These are phyloP conservation scores for Lithophane socia DNA, from an alignment of 2,888 invertebrate species.

Conservation along the genomic window DNA sequence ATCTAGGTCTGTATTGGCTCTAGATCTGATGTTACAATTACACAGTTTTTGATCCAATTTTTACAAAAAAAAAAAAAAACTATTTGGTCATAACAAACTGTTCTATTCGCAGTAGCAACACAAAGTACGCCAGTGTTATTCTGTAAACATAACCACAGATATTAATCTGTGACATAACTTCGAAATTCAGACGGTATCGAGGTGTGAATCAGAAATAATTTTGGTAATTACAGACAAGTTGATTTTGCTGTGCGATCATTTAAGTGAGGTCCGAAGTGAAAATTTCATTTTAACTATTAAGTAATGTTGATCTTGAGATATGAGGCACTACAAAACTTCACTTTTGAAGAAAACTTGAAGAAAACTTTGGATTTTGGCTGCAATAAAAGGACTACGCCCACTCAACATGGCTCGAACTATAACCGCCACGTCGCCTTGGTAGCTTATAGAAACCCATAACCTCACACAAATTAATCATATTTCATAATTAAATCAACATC, in stretches of 20 bases:
- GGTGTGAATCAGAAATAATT: not conserved
- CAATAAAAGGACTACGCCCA: not conserved
- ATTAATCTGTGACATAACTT: not conserved
- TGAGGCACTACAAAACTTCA: not conserved
- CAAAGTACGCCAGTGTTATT: not conserved
- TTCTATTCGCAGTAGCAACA: not conserved
- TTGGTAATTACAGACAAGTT: not conserved
- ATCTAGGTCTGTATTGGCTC: not conserved
- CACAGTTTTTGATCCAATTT: no score
- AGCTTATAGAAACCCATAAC: not conserved
- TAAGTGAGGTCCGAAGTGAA: not conserved
- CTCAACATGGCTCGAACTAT: not conserved
- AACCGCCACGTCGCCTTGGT: not conserved
- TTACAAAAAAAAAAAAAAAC: no score
- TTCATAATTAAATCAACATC: conserved; percentile 22
- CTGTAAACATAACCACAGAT: not conserved
- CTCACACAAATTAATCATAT: not conserved
- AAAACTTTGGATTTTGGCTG: not conserved
- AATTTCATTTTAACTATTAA: not conserved
- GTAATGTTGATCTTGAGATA: no score
- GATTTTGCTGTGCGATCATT: not conserved
- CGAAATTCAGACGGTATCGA: no score
- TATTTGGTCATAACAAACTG: no score
- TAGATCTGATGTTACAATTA: no score
- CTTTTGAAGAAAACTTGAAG: not conserved